Evolutionary conservation across 2,113 vertebrate species (phyloP).

Genomic region (Cyprinodon brontotheroides): DNA sequence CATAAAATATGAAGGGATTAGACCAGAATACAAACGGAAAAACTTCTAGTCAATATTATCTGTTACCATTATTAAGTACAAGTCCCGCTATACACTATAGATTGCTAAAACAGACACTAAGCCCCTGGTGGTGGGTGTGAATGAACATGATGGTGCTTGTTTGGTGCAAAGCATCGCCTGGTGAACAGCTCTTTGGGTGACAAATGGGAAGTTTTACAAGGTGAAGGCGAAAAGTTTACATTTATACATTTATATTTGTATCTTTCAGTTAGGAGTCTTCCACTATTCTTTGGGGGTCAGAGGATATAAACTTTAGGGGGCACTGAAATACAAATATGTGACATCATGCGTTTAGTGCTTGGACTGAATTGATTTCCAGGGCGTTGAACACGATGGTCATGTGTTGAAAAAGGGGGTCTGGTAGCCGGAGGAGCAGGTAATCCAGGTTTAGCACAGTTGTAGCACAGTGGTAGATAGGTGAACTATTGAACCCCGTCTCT

Average conservation of each 20-base stretch:
- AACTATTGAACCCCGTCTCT: conserved; percentile 74
- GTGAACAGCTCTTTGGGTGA: too few relatives aligned
- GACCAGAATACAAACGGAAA: not conserved
- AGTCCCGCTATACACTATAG: too few relatives aligned
- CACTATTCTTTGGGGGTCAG: not conserved
- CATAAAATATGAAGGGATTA: too few relatives aligned
- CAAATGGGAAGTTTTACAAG: too few relatives aligned
- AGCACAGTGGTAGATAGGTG: conserved; percentile 70
- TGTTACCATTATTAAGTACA: too few relatives aligned
- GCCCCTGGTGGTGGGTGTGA: too few relatives aligned
- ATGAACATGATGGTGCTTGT: too few relatives aligned
- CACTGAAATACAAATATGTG: conserved; percentile 2
- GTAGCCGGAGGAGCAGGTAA: conserved; percentile 66
- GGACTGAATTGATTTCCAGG: conserved; percentile 53
- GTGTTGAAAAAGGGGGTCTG: conserved; percentile 58
- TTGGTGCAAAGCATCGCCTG: too few relatives aligned
- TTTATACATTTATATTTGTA: not conserved
- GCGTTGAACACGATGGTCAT: conserved; percentile 58
- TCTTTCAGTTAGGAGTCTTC: not conserved
- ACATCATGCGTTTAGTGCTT: conserved; percentile 43
- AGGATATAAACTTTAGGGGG: not conserved
- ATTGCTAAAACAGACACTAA: too few relatives aligned
- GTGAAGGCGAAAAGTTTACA: too few relatives aligned
- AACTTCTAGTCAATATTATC: too few relatives aligned
- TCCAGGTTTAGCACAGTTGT: conserved; percentile 68